Conservation (phyloP, 2,888 invertebrate species). For the Diarsia mendica region DNA sequence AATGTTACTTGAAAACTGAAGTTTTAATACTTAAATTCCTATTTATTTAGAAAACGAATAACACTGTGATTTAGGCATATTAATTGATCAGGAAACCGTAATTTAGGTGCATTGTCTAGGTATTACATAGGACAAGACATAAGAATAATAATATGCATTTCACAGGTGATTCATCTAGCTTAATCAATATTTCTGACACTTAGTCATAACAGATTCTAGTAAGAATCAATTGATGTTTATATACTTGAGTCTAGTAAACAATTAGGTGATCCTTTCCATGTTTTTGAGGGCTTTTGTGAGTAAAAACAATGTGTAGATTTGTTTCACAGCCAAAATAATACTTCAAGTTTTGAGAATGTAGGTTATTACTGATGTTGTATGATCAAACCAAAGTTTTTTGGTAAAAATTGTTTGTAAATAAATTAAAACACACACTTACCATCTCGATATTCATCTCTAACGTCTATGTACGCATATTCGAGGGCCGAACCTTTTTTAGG, state of each 20-base stretch:
- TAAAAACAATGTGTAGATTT: constrained; percentile 3
- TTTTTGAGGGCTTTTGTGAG: background rate
- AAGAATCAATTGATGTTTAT: constrained; percentile 27
- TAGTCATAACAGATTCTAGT: constrained; percentile 41
- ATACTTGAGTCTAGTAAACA: background rate
- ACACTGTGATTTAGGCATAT: background rate
- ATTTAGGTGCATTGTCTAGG: background rate
- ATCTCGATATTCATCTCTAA: constrained; percentile 99
- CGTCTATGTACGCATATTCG: constrained; percentile 99
- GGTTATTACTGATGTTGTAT: constrained; percentile 45
- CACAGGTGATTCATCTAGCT: constrained; percentile 40
- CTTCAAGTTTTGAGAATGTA: constrained; percentile 39
- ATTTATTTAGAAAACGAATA: background rate
- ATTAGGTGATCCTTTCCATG: background rate
- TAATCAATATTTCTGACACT: constrained; percentile 48
- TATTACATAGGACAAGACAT: background rate
- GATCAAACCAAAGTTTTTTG: constrained; percentile 38
- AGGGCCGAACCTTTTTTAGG: constrained; percentile 99
- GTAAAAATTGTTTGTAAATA: constrained; percentile 11
- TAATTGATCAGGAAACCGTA: background rate
- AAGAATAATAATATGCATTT: constrained; percentile 1
- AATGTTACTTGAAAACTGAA: background rate
- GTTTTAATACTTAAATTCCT: background rate
- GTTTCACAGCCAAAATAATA: background rate
- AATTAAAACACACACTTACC: constrained; percentile 90